Percentiles rank a stretch among this genome's conserved stretches.
Conservation (phyloP, 2,113 vertebrate species). For the Ascaphus truei region DNA sequence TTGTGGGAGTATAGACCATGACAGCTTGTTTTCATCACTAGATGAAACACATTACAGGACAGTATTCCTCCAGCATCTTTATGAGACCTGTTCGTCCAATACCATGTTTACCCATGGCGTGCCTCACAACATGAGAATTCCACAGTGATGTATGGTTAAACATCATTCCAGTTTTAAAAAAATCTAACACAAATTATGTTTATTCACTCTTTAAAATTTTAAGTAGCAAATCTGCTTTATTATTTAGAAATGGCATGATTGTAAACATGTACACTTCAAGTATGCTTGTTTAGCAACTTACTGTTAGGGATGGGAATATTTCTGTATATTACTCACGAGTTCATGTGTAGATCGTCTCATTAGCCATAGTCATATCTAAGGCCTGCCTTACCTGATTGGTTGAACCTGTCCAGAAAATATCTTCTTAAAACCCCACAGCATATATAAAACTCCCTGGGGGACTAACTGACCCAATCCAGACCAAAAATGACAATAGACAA, state of each 20-base stretch:
- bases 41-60: constrained; percentile 11
- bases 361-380: too few species aligned
- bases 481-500: too few species aligned
- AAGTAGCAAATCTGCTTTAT: background rate
- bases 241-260: background rate
- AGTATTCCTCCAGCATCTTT: constrained; percentile 15
- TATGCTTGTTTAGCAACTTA: background rate
- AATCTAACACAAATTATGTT: background rate
- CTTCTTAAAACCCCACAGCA: too few species aligned
- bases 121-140: constrained; percentile 16
- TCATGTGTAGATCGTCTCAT: too few species aligned
- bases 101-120: background rate
- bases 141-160: constrained; percentile 2
- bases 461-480: too few species aligned
- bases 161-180: background rate
- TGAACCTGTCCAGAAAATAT: too few species aligned
- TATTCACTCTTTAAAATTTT: background rate
- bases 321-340: too few species aligned
- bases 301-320: background rate
- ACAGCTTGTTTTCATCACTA: constrained; percentile 19
- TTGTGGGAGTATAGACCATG: constrained; percentile 26
- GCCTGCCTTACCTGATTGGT: too few species aligned
- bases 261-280: background rate
- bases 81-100: background rate
- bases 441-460: too few species aligned